phyloP scores from a whole-genome alignment of 2,888 invertebrate species.

The Heteromyza rotundicornis region DNA sequence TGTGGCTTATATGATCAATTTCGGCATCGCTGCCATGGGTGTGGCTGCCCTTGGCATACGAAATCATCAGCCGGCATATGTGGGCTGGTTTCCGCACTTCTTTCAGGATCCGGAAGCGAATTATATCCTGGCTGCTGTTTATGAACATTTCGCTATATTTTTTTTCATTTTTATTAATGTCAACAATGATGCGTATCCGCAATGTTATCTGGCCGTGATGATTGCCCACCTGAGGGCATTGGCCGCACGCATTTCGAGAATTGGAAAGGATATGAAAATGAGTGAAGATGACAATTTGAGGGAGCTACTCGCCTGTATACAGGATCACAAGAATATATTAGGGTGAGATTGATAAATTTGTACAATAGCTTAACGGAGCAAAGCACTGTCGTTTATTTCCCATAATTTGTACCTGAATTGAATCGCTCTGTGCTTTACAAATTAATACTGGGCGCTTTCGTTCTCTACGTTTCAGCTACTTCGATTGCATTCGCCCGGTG shows the following conservation, averaged over 20 bases:
- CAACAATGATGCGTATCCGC: slow-evolving; percentile 33
- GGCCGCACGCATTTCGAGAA: slow-evolving; percentile 32
- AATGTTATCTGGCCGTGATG: slow-evolving; percentile 34
- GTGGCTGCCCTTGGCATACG: slow-evolving; percentile 28
- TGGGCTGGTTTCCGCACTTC: slow-evolving; percentile 36
- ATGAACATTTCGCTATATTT: slow-evolving; percentile 22
- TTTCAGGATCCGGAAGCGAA: slow-evolving; percentile 22
- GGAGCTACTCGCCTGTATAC: slow-evolving; percentile 37
- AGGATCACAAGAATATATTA: slow-evolving; percentile 36
- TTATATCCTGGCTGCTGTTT: slow-evolving; percentile 26
- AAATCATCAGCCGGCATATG: slow-evolving; percentile 27
- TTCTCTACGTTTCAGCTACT: no score
- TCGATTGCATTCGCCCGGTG: slow-evolving; percentile 28
- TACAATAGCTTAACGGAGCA: no score
- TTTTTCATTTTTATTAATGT: slow-evolving; percentile 28
- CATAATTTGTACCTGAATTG: no score
- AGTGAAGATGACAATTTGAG: slow-evolving; percentile 28
- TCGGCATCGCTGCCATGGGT: slow-evolving; percentile 23
- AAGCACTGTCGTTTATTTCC: no score
- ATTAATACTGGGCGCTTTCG: no score
- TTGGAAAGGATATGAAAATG: slow-evolving; percentile 25
- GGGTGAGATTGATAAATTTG: no score
- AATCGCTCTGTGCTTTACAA: no score
- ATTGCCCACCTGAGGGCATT: slow-evolving; percentile 35
- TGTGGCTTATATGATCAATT: slow-evolving; percentile 23